phyloP scores from a whole-genome alignment of 2,888 invertebrate genomes.

The Epinotia ramella region DNA sequence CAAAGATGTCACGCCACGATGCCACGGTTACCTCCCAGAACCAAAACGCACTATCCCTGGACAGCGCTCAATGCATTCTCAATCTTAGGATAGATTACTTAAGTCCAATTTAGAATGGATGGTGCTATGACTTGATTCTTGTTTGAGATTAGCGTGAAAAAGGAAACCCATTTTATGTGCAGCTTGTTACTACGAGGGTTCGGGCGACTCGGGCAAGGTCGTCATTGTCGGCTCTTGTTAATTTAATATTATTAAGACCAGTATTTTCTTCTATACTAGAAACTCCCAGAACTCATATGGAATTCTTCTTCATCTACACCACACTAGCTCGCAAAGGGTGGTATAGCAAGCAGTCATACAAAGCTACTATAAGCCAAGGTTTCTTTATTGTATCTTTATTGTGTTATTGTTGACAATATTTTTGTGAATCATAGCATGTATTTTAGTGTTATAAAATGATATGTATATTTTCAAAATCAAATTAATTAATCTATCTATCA shows the following conservation, averaged over 20 bases:
- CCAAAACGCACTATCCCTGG: background rate
- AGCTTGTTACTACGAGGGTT: slow-evolving; percentile 2
- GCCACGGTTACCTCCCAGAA: background rate
- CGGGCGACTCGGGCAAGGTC: background rate
- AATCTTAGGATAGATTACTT: background rate
- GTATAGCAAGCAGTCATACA: too few species aligned
- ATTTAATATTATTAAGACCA: background rate
- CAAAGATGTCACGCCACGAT: slow-evolving; percentile 2
- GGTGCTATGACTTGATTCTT: background rate
- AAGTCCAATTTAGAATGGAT: background rate
- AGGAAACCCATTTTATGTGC: slow-evolving; percentile 9
- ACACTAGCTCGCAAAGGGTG: too few species aligned
- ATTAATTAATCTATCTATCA: too few species aligned
- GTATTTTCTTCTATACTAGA: background rate
- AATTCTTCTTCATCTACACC: background rate
- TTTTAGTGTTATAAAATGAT: too few species aligned
- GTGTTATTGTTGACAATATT: too few species aligned
- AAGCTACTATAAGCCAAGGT: too few species aligned
- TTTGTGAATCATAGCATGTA: too few species aligned
- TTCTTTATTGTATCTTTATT: too few species aligned
- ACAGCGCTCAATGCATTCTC: background rate
- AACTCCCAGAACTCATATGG: background rate
- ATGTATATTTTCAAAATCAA: too few species aligned
- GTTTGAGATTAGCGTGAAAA: background rate
- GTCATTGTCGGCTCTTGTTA: background rate